Evolutionary conservation across 2,113 vertebrate genomes (phyloP).

Genomic region (Trochalopteron elliotii): DNA sequence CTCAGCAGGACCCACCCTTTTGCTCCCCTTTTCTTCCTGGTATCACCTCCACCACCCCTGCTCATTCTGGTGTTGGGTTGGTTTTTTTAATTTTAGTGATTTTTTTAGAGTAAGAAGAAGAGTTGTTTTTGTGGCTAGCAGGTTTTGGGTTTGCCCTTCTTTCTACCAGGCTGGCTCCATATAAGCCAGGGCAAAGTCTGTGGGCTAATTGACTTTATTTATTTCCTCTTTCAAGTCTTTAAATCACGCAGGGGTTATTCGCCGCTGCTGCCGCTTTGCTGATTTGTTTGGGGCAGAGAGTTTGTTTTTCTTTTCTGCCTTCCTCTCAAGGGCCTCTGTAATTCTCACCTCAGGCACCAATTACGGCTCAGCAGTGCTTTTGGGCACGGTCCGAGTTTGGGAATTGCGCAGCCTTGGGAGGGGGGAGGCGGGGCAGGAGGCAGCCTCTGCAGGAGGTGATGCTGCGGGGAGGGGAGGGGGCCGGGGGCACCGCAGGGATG

Average conservation of each 20-base stretch:
- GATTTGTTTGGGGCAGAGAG: slow-evolving; percentile 5
- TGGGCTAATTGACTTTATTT: slow-evolving; percentile 27
- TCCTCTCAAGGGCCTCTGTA: background rate
- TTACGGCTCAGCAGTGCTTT: background rate
- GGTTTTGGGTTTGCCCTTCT: background rate
- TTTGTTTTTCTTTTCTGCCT: slow-evolving; percentile 30
- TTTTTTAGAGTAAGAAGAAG: background rate
- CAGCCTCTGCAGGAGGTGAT: background rate
- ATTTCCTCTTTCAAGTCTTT: background rate
- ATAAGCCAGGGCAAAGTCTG: background rate
- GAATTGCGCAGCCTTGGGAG: background rate
- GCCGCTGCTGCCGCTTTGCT: background rate
- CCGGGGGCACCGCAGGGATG: rapidly evolving
- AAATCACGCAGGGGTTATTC: background rate
- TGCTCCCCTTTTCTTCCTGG: background rate
- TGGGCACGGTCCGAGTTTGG: background rate
- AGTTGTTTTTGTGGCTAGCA: background rate
- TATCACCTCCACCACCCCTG: background rate
- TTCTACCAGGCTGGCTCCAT: background rate
- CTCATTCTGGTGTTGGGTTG: rapidly evolving
- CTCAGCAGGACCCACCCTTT: background rate
- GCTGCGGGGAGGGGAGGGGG: rapidly evolving
- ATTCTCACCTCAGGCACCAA: slow-evolving; percentile 51
- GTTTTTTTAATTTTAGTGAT: too few species aligned
- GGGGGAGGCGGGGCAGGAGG: background rate